Base-by-base conservation (phyloP, 2,888 invertebrate species). In the Cryptophagus acutangulus region DNA sequence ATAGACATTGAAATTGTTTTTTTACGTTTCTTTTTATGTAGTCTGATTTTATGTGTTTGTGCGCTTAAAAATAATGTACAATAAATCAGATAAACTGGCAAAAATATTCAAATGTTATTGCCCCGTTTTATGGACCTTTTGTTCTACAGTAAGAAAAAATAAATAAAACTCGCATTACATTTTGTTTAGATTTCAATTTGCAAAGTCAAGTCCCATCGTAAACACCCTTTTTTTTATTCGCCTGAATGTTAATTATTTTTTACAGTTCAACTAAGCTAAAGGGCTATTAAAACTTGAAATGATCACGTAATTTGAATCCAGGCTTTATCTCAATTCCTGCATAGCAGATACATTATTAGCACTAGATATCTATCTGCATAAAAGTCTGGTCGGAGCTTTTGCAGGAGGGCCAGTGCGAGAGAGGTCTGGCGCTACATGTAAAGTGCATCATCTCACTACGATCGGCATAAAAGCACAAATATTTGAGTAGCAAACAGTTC, bases 391-490 rank as follows among this genome's bases (percentile, higher is more conserved):
- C n/a, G n/a, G n/a, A n/a, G n/a, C n/a, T n/a, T n/a, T n/a, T n/a
- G n/a, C n/a, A n/a, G n/a, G n/a, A n/a, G n/a, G n/a, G n/a, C n/a
- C n/a, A n/a, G n/a, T n/a, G n/a, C n/a, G n/a, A n/a, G n/a, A n/a
- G 26, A 12, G 26, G 5, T 13, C n/a, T 16, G 15, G 31, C 3
- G 16, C 12, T 31, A 31, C 31, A 58, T 54, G 57, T 56, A 60
- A 60, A 58, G 55, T 60, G 57, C 57, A 58, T 58, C 57, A 51
- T 46, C 47, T 30, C 43, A 45, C 40, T 51, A 46, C 50, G 56
- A 56, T 58, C 51, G 56, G 61, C 56, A 62, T 64, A 64, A 65
- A 63, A 65, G 65, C 61, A 53, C 63, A 65, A 65, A 64, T 64
- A 65, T 64, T 64, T 64, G 62, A 58, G 54, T 48, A 52, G 60